Evolutionary conservation across 2,888 invertebrate species (phyloP), one percentile per base, ranked within the genome.

Genomic region (Stegana nigrithorax): DNA sequence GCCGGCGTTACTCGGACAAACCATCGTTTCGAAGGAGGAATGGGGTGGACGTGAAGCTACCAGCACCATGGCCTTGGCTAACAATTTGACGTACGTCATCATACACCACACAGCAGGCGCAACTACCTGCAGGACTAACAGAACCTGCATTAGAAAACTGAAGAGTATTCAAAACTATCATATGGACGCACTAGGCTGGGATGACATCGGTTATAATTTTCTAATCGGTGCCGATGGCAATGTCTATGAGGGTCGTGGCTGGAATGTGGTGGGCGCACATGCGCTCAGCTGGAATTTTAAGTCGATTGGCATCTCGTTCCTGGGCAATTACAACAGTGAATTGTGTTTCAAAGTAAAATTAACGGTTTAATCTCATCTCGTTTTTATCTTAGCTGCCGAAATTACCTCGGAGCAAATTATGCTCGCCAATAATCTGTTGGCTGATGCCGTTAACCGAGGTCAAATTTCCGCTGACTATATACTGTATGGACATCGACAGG

Each of bases 141-240:
- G 65, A 17, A 69, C 70, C 47, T 84, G 85, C 66, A 73, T 70
- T 51, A 70, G 72, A 3, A 65, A 80, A 64, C 65, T 84, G 73
- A 72, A 73, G 58, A 76, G 69, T 63, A 84, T 84, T 65, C 84
- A 84, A 67, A 57, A 36, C 51, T 82, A 75, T 64, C 84, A 84
- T 65, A 83, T 83, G 79, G 70, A 78, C 50, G 64, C 70, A n/a
- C 63, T 75, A 62, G 76, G 76, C 47, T 84, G 81, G 81, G 65
- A 67, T 14, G 84, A 85, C 65, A 85, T 85, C 60, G 82, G 82
- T 27, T 84, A 84, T 60, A 81, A 79, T 59, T 85, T 82, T 65
- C 72, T 75, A 2, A 78, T 85, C 42, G 84, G 83, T 51, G 84
- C 72, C 12, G 84, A 85, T 71, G 84, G 82, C 51, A 75, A 78